Evolutionary conservation across 1,140 invertebrate genomes (phyloP), one percentile per base, ranked within the genome.

Genomic region (Yoshiicerus persimilis): DNA sequence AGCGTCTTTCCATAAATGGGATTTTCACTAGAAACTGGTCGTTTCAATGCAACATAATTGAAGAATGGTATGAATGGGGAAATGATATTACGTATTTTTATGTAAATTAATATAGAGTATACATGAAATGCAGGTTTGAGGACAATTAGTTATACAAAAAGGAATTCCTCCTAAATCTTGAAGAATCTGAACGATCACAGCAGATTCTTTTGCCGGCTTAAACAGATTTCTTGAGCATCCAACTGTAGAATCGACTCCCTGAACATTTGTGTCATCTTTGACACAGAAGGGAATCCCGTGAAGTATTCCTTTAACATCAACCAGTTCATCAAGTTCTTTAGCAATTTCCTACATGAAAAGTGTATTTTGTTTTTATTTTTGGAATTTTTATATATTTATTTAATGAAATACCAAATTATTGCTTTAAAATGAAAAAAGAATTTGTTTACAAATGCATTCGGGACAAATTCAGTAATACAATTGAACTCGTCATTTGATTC

Each of bases 91-190:
- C n/a, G n/a, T n/a, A n/a, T n/a, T n/a, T n/a, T n/a, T n/a, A n/a
- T n/a, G n/a, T n/a, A n/a, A n/a, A n/a, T n/a, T n/a, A n/a, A n/a
- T n/a, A n/a, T n/a, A n/a, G n/a, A n/a, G n/a, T n/a, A n/a, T n/a
- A n/a, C n/a, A 87, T 1, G 80, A 86, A 25, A 87, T 36, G 11
- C 87, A 47, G 4, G 87, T 87, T 64, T 93, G 93, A 9, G 93
- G 93, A 2, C 93, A 87, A 88, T 94, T 93, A 13, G 93, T 94
- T 87, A 92, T 91, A 32, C 92, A 92, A 89, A 93, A 93, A 10
- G 93, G 93, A 34, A 94, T 89, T 16, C 92, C 93, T 34, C 93
- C 93, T n/a, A 91, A 84, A 27, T 89, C 85, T 77, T 88, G 89
- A 16, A 91, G 86, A 13, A 86, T 85, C 30, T 89, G 86, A 13